Evolutionary conservation across 2,888 invertebrate genomes (phyloP), one percentile per base, ranked within the genome.

Genomic region (Ichneumoninae sp.): DNA sequence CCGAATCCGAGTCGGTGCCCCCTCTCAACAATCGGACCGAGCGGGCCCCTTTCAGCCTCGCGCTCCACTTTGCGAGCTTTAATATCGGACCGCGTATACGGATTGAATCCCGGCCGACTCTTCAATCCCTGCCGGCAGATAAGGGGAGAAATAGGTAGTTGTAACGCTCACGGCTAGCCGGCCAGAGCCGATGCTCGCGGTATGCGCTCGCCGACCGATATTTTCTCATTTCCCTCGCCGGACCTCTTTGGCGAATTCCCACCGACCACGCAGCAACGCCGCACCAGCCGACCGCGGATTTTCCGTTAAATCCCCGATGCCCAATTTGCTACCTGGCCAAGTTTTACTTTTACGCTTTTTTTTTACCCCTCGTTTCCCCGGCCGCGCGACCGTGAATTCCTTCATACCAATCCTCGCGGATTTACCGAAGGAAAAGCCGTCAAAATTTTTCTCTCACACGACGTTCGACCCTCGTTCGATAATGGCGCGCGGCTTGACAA

Each of bases 61-160:
- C 84, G 62, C 77, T 86, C 77, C 85, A 85, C 82, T 86, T 77
- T 82, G 77, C 77, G 60, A 74, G 65, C 75, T 84, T 83, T 77
- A 83, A 85, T 83, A 85, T 86, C 82, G 85, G 81, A 83, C 80
- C 76, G 68, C 62, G 70, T 71, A 71, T 65, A 82, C 72, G 69
- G 74, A 86, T 86, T 86, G 85, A 78, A 80, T 83, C 57, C 69
- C 50, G 33, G 19, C 22, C 76, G 75, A 70, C 26, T 68, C 60
- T 50, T 50, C 80, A 57, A 65, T 26, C 68, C 52, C 44, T 57
- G 52, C 26, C 26, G 19, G 40, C 62, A 50, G 10, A 50, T 26
- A 30, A 22, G 19, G 10, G 16, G 33, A 30, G 52, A 33, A 33
- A 13, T 6, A 52, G 40, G 57, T 26, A 57, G 30, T 10, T 60